phyloP scores from a whole-genome alignment of 2,113 vertebrate species.

The Sterna hirundo region DNA sequence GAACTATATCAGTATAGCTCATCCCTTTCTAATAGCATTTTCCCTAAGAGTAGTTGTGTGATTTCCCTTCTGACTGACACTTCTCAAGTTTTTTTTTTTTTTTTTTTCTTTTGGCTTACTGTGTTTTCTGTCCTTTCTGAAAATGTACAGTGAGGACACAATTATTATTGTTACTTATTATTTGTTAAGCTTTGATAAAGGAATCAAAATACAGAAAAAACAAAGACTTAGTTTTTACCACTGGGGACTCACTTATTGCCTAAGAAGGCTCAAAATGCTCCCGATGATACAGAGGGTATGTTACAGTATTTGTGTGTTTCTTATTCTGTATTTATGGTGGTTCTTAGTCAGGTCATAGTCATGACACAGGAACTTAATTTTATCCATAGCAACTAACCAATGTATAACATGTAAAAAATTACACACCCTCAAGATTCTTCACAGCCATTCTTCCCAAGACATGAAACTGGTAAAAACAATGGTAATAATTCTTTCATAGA shows the following conservation, averaged over 20 bases:
- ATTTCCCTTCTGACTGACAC: neutral
- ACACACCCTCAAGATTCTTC: neutral
- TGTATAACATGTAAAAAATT: neutral
- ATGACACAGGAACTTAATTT: neutral
- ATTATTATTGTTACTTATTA: neutral
- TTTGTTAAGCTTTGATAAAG: neutral
- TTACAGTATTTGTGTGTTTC: neutral
- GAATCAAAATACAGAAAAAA: neutral
- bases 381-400: neutral
- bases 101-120: neutral
- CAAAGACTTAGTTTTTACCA: neutral
- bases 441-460: neutral
- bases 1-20: neutral
- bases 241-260: neutral
- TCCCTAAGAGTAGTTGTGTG: neutral
- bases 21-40: neutral
- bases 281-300: neutral
- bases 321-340: neutral
- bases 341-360: neutral
- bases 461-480: neutral
- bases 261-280: neutral
- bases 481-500: neutral
- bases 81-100: neutral
- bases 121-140: neutral
- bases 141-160: neutral